A percentile compares a stretch with the other conserved stretches of the same genome.
phyloP scores from a whole-genome alignment of 2,888 invertebrate species.

The Cataglyphis albicans region DNA sequence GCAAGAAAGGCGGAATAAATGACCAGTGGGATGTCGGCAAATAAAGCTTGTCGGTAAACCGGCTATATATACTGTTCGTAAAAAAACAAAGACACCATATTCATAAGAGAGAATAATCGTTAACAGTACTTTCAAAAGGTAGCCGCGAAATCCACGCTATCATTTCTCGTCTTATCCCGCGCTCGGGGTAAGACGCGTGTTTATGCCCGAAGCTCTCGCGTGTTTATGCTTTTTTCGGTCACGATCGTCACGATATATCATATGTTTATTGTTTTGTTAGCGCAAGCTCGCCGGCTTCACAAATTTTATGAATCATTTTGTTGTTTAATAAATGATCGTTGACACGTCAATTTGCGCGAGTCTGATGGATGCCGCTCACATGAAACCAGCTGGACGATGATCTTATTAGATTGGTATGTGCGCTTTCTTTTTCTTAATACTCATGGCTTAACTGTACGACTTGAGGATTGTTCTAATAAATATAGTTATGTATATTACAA shows the following conservation, averaged over 20 bases:
- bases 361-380: not conserved
- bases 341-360: not conserved
- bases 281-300: not conserved
- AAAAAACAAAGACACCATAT: slow-evolving; percentile 48
- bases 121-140: slow-evolving; percentile 61
- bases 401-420: not conserved
- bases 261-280: slow-evolving; percentile 59
- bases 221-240: slow-evolving; percentile 31
- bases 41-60: slow-evolving; percentile 9
- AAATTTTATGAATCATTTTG: slow-evolving; percentile 9
- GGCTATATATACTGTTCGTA: slow-evolving; percentile 28
- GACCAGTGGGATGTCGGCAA: not conserved
- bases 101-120: slow-evolving; percentile 58
- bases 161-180: slow-evolving; percentile 50
- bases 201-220: too few species aligned
- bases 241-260: slow-evolving; percentile 32
- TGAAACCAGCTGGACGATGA: not conserved
- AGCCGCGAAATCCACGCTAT: slow-evolving; percentile 40
- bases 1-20: slow-evolving; percentile 18
- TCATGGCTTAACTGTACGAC: not conserved
- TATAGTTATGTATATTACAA: not conserved
- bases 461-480: not conserved
- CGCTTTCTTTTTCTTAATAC: not conserved
- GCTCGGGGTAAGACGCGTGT: not conserved
- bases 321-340: slow-evolving; percentile 26